Evolutionary conservation across 2,113 vertebrate genomes (phyloP).

Genomic region (Notothenia coriiceps): DNA sequence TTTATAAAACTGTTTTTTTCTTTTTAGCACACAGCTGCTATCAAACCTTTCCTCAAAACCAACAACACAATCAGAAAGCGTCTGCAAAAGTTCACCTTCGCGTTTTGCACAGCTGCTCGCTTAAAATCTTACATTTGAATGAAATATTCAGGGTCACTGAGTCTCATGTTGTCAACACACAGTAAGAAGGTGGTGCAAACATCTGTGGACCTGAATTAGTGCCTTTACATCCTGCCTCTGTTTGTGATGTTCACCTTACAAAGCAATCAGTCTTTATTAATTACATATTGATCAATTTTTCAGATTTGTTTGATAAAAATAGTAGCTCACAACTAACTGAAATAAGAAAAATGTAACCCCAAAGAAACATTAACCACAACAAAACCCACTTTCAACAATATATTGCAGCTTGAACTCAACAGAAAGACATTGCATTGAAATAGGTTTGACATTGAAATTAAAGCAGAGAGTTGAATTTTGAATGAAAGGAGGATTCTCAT

Average conservation of each 20-base stretch:
- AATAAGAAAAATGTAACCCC: not conserved
- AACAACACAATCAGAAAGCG: conserved; percentile 11
- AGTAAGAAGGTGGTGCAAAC: not conserved
- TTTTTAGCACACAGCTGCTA: conserved; percentile 2
- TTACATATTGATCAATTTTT: no score
- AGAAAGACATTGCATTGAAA: not conserved
- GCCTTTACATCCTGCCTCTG: not conserved
- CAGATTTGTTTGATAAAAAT: not conserved
- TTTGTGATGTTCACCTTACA: not conserved
- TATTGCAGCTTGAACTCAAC: not conserved
- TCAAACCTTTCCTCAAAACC: conserved; percentile 4
- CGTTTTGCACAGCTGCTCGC: not conserved
- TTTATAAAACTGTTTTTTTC: not conserved
- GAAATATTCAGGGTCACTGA: conserved; percentile 19
- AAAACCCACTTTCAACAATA: conserved; percentile 5
- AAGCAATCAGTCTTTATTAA: not conserved
- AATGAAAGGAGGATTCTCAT: conserved; percentile 36
- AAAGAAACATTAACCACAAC: not conserved
- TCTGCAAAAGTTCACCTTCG: not conserved
- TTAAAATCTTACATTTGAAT: not conserved
- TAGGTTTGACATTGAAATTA: conserved; percentile 5
- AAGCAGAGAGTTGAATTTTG: conserved; percentile 40
- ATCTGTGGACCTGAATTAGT: not conserved
- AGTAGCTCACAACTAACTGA: conserved; percentile 1
- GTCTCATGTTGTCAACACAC: not conserved